These are phyloP conservation scores for Hemithea aestivaria DNA, from an alignment of 2,888 invertebrate genomes.

Conservation along the genomic window DNA sequence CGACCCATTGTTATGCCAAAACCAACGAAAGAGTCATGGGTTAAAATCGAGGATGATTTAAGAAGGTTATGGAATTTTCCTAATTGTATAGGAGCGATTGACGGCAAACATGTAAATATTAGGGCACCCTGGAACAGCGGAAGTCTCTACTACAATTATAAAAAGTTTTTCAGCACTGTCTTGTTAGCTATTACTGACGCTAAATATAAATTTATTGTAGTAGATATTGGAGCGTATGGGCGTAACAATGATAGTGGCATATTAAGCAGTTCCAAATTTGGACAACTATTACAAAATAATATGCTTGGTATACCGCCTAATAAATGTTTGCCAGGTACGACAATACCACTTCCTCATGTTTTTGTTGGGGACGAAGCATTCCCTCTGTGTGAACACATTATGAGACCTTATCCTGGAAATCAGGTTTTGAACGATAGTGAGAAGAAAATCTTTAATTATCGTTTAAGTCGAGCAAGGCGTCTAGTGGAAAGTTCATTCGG, in stretches of 20 bases:
- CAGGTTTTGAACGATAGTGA: too few species aligned
- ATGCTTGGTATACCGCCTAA: slow-evolving; percentile 28
- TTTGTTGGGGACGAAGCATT: too few species aligned
- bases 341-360: slow-evolving; percentile 18
- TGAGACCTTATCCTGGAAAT: too few species aligned
- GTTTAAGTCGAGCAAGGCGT: too few species aligned
- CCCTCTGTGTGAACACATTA: too few species aligned
- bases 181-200: slow-evolving; percentile 22
- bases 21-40: slow-evolving; percentile 19
- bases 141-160: slow-evolving; percentile 20
- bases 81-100: slow-evolving; percentile 22
- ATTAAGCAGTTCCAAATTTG: slow-evolving; percentile 21
- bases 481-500: too few species aligned
- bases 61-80: slow-evolving; percentile 22
- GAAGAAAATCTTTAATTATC: too few species aligned
- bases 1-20: slow-evolving; percentile 14
- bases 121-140: slow-evolving; percentile 17
- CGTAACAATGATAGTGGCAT: slow-evolving; percentile 14
- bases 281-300: slow-evolving; percentile 20
- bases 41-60: slow-evolving; percentile 15
- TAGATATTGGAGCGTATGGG: slow-evolving; percentile 21
- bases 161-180: slow-evolving; percentile 21
- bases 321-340: slow-evolving; percentile 28
- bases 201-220: slow-evolving; percentile 21
- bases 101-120: slow-evolving; percentile 17